Percentiles rank a stretch among this genome's conserved stretches.
These are phyloP conservation scores for Adineta ricciae DNA, from an alignment of 2,888 invertebrate genomes.

Conservation along the genomic window DNA sequence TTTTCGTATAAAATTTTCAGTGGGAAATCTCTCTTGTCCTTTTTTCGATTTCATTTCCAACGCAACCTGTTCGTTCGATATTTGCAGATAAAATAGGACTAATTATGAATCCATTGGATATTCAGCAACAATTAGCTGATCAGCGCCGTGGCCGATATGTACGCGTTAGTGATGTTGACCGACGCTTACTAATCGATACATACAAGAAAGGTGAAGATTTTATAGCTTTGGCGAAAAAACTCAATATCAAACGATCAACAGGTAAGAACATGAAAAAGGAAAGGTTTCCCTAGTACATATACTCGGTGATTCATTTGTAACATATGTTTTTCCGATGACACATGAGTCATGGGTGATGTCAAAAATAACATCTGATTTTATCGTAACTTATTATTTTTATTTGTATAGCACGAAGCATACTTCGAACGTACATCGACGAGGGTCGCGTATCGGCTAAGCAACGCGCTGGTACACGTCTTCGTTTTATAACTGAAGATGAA, in stretches of 20 bases:
- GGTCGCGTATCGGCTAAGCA: slow-evolving; percentile 14
- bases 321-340: neutral
- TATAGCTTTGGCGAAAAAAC: slow-evolving; percentile 13
- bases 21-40: neutral
- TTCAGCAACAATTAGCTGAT: slow-evolving; percentile 12
- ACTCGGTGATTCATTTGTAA: neutral
- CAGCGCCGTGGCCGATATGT: slow-evolving; percentile 11
- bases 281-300: neutral
- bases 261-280: neutral
- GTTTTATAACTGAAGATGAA: slow-evolving; percentile 16
- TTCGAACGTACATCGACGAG: slow-evolving; percentile 14
- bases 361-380: neutral
- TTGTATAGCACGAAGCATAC: neutral
- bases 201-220: slow-evolving; percentile 20
- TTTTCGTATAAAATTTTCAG: neutral
- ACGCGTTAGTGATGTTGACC: slow-evolving; percentile 16
- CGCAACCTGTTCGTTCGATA: no score
- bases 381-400: no score
- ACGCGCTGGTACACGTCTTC: slow-evolving; percentile 16
- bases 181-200: slow-evolving; percentile 3
- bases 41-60: no score
- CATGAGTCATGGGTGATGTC: neutral
- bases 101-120: slow-evolving; percentile 3
- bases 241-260: slow-evolving; percentile 17
- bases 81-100: neutral